Evolutionary conservation across 2,113 vertebrate species (phyloP), one percentile per base, ranked within the genome.

Genomic region (Rhinoderma darwinii): DNA sequence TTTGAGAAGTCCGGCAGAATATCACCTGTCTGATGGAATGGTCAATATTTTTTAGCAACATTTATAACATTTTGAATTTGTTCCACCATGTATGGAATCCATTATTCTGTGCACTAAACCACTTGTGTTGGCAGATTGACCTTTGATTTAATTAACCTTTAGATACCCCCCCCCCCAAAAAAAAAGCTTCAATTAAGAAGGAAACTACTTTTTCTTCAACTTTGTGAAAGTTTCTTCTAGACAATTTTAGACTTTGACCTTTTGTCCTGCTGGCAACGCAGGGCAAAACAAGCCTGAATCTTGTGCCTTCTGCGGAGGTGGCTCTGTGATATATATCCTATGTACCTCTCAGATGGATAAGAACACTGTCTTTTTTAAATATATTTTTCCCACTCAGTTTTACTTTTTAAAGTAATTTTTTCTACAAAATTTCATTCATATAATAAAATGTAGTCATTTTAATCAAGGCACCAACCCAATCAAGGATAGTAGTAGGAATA

Each of bases 231-330:
- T 70, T 68, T 50, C 47, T 17, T 51, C 18, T 17, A 44, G 73
- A 75, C 63, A 83, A 30, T 54, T 22, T 72, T 73, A n/a, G 43
- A 83, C 35, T 27, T 25, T 83, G 82, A 83, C 82, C 66, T 83
- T 68, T 66, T 82, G 74, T 77, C 74, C 47, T 17, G 37, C 72
- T 74, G 27, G 20, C 20, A n/a, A 25, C 11, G 41, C n/a, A n/a
- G n/a, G n/a, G n/a, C 27, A 41, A 27, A 75, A 75, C 39, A 44
- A 14, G 39, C 73, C 41, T 25, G n/a, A 43, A 27, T n/a, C 32
- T 50, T 51, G 47, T 77, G 27, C 27, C 74, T 51, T 77, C 15
- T 50, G 74, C 74, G 32, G 44, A 77, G 74, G n/a, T 77, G 74
- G 44, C 74, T 70, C 17, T 70, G 5, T 70, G 32, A 70, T 70